phyloP scores from a whole-genome alignment of 2,888 invertebrate genomes.

The Habroteleia sp. region DNA sequence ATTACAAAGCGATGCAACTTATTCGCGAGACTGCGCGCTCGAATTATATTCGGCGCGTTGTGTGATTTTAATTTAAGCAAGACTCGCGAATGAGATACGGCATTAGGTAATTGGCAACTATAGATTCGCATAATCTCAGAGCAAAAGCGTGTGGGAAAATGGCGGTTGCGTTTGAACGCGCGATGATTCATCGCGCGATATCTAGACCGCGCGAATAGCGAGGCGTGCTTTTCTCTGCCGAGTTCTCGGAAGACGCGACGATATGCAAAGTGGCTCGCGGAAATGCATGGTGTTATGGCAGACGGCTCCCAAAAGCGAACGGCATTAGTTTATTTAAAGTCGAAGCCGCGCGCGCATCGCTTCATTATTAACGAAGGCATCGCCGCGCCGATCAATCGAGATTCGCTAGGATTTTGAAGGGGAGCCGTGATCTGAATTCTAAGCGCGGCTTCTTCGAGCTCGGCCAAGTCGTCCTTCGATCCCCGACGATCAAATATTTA shows the following conservation, averaged over 20 bases:
- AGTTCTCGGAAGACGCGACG: constrained; percentile 25
- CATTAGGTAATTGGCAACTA: constrained; percentile 41
- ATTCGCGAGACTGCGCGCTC: too few relatives aligned
- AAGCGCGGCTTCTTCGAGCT: constrained; percentile 37
- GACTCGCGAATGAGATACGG: constrained; percentile 25
- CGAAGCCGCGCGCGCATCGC: constrained; percentile 13
- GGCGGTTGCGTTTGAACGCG: constrained; percentile 23
- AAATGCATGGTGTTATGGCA: constrained; percentile 52
- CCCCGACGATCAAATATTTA: constrained; percentile 57
- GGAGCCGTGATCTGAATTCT: constrained; percentile 57
- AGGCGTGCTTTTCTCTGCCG: constrained; percentile 5
- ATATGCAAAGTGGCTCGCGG: constrained; percentile 48
- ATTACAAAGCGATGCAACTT: too few relatives aligned
- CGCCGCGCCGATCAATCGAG: constrained; percentile 49
- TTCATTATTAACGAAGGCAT: constrained; percentile 53
- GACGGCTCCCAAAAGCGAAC: constrained; percentile 29
- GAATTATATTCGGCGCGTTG: constrained; percentile 12
- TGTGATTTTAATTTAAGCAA: constrained; percentile 12
- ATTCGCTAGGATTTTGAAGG: constrained; percentile 48
- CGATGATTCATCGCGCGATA: constrained; percentile 34
- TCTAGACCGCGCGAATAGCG: constrained; percentile 48
- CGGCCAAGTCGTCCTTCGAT: constrained; percentile 8
- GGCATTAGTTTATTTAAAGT: constrained; percentile 56
- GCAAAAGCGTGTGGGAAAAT: constrained; percentile 31
- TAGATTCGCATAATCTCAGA: constrained; percentile 23